Evolutionary conservation across 2,113 vertebrate species (phyloP).

Genomic region (Probosciger aterrimus): DNA sequence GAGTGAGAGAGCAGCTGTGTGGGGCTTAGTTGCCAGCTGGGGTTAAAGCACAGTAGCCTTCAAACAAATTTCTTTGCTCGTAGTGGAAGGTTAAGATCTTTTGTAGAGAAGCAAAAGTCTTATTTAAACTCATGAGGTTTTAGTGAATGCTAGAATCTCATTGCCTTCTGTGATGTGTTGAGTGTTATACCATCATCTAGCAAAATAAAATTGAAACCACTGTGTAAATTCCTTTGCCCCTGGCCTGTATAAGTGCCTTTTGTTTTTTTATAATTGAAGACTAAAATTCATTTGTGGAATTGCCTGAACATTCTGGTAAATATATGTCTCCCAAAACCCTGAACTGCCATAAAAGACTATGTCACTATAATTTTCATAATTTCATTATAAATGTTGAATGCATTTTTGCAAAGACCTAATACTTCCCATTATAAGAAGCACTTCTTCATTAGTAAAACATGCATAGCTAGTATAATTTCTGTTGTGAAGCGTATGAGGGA

Average conservation of each 20-base stretch:
- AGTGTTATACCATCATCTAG: background rate
- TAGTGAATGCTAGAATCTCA: constrained; percentile 45
- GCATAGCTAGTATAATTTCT: background rate
- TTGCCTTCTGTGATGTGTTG: constrained; percentile 19
- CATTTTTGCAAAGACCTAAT: background rate
- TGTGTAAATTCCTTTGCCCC: background rate
- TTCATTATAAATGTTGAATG: background rate
- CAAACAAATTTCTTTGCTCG: background rate
- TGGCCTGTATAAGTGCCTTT: background rate
- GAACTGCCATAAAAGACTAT: background rate
- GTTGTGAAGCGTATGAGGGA: background rate
- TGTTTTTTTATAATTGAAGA: background rate
- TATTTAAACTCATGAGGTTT: constrained; percentile 38
- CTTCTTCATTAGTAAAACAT: background rate
- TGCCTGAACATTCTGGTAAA: constrained; percentile 10
- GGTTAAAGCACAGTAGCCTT: background rate
- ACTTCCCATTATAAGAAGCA: background rate
- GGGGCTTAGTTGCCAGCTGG: background rate
- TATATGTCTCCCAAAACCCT: background rate
- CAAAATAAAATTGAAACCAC: constrained; percentile 34
- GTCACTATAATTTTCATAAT: background rate
- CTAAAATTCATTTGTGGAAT: constrained; percentile 40
- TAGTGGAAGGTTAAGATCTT: background rate
- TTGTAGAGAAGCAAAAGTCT: background rate
- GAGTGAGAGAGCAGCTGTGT: background rate